These are phyloP conservation scores for Picus viridis DNA, from an alignment of 2,797 vertebrate genomes.

Conservation along the genomic window DNA sequence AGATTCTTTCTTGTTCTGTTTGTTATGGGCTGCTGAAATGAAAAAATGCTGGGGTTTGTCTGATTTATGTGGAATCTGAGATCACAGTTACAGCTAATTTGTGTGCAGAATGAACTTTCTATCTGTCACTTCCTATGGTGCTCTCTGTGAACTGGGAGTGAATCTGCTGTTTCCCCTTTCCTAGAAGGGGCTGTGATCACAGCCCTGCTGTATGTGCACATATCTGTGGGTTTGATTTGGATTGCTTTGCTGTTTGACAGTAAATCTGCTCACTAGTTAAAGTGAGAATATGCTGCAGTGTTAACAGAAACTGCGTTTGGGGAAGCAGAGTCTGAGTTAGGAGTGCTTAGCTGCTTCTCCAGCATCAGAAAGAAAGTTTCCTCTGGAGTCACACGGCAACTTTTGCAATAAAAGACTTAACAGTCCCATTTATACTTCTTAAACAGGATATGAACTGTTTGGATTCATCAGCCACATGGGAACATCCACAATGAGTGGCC, in stretches of 20 bases:
- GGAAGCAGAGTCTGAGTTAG: neutral
- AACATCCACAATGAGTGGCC: slow-evolving; percentile 97
- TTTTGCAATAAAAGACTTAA: neutral
- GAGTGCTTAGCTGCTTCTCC: neutral
- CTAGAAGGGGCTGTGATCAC: neutral
- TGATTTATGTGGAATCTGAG: neutral
- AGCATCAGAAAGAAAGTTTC: neutral
- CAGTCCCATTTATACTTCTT: slow-evolving; percentile 35
- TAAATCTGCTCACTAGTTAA: neutral
- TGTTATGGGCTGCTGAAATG: neutral
- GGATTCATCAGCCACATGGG: slow-evolving; percentile 99
- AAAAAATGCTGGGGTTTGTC: neutral
- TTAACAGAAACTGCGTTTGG: neutral
- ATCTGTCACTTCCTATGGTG: neutral
- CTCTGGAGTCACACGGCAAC: neutral
- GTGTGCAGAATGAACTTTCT: neutral
- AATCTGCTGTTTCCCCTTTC: neutral
- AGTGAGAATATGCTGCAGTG: neutral
- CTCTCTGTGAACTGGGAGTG: neutral
- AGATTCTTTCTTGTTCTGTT: neutral
- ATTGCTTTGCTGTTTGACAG: neutral
- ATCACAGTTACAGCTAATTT: neutral
- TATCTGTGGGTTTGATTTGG: slow-evolving; percentile 1
- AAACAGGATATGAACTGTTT: slow-evolving; percentile 93
- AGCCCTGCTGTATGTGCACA: neutral